A percentile compares a stretch with the other conserved stretches of the same genome.
Conservation (phyloP, 1,140 invertebrate species). For the Drosophila kanapiae region DNA sequence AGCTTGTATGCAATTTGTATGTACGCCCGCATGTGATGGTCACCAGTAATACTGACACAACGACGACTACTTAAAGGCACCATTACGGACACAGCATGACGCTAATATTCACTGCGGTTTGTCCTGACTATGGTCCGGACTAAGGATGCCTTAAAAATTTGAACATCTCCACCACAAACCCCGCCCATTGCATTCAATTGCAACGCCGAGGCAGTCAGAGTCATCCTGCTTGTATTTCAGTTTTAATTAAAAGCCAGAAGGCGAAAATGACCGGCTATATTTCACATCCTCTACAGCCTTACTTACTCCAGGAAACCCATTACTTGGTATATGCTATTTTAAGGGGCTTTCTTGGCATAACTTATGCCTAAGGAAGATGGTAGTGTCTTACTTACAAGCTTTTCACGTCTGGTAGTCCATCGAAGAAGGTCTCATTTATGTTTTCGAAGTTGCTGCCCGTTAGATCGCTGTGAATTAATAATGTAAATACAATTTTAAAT, state of each 20-base stretch:
- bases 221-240: constrained; percentile 49
- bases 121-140: neutral
- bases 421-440: constrained; percentile 65
- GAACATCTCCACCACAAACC: constrained; percentile 10
- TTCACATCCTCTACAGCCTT: neutral
- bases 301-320: constrained; percentile 1
- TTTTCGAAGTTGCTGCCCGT: constrained; percentile 76
- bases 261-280: constrained; percentile 10
- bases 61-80: constrained; percentile 44
- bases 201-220: constrained; percentile 31
- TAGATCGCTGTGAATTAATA: constrained; percentile 65
- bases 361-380: neutral
- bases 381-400: constrained; percentile 68
- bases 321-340: neutral
- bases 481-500: too few relatives aligned
- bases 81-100: constrained; percentile 62
- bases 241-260: constrained; percentile 60
- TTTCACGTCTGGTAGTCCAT: constrained; percentile 65
- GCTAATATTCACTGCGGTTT: constrained; percentile 51
- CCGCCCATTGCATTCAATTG: constrained; percentile 10
- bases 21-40: constrained; percentile 43
- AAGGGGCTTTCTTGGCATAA: neutral
- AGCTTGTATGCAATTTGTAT: constrained; percentile 57
- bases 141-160: constrained; percentile 19
- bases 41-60: constrained; percentile 34